Percentiles rank a stretch among this genome's conserved stretches.
Evolutionary conservation across 2,797 vertebrate genomes (phyloP).

Genomic region (Bryconaethiops microstoma): DNA sequence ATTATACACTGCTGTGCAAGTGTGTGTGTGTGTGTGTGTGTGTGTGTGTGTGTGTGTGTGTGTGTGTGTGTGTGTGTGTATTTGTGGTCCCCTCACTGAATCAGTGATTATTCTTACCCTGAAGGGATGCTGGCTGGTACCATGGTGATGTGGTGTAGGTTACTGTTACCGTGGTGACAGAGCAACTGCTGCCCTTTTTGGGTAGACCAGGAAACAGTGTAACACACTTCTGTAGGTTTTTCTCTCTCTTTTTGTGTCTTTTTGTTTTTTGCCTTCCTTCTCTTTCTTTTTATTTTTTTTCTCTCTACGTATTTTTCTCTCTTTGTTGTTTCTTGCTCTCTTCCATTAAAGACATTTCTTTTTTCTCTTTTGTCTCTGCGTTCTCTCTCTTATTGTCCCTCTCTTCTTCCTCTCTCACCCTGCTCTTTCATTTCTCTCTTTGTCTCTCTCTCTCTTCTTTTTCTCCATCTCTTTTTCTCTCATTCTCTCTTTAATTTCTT

Average conservation of each 20-base stretch:
- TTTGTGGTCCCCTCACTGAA: background rate
- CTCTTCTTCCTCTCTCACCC: too few species aligned
- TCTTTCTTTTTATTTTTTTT: background rate
- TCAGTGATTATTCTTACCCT: background rate
- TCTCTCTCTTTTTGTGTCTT: too few species aligned
- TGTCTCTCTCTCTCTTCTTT: too few species aligned
- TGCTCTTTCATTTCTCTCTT: too few species aligned
- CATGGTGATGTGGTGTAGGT: background rate
- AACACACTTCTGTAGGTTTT: background rate
- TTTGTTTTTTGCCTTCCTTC: background rate
- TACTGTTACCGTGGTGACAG: background rate
- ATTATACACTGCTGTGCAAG: background rate
- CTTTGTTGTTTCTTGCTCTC: background rate
- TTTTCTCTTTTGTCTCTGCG: too few species aligned
- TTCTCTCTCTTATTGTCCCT: too few species aligned
- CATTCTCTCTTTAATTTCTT: too few species aligned
- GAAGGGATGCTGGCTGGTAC: background rate
- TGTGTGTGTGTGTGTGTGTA: background rate
- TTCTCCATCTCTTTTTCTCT: too few species aligned
- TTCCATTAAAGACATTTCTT: too few species aligned
- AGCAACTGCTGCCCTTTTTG: background rate
- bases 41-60: conserved; percentile 17
- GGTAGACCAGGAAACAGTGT: background rate
- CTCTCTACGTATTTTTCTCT: background rate
- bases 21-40: conserved; percentile 6